These are phyloP conservation scores for Ornithoptera priamus DNA, from an alignment of 2,888 invertebrate genomes.

Conservation along the genomic window DNA sequence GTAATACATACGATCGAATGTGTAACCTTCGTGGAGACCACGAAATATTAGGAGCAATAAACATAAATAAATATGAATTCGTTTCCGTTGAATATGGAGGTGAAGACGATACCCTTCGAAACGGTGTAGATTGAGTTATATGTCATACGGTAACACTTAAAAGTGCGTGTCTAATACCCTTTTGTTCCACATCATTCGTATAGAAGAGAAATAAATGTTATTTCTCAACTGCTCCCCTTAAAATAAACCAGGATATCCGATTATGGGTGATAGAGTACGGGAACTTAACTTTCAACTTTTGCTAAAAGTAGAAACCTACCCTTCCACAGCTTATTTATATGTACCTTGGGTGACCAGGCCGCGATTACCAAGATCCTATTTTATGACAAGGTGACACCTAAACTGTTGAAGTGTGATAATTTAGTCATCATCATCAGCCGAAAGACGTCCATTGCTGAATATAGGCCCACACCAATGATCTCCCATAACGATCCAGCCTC, in stretches of 20 bases:
- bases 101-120: slow-evolving; percentile 39
- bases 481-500: too few relatives aligned
- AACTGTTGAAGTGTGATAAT: too few relatives aligned
- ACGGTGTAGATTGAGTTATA: slow-evolving; percentile 63
- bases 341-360: too few relatives aligned
- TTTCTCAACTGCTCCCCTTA: background rate
- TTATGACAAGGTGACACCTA: too few relatives aligned
- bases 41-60: slow-evolving; percentile 22
- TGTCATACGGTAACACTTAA: slow-evolving; percentile 44
- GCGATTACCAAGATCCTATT: too few relatives aligned
- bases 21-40: slow-evolving; percentile 6
- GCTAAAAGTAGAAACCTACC: background rate
- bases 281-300: background rate
- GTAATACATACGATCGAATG: slow-evolving; percentile 20
- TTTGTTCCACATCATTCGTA: slow-evolving; percentile 57
- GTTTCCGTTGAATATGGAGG: slow-evolving; percentile 40
- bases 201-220: slow-evolving; percentile 20
- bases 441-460: too few relatives aligned
- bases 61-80: slow-evolving; percentile 57
- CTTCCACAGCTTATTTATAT: too few relatives aligned
- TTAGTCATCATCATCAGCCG: too few relatives aligned
- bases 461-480: too few relatives aligned
- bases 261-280: background rate
- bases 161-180: slow-evolving; percentile 54
- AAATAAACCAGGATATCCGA: background rate